phyloP scores from a whole-genome alignment of 2,113 vertebrate species.

The Tachysurus fulvidraco region DNA sequence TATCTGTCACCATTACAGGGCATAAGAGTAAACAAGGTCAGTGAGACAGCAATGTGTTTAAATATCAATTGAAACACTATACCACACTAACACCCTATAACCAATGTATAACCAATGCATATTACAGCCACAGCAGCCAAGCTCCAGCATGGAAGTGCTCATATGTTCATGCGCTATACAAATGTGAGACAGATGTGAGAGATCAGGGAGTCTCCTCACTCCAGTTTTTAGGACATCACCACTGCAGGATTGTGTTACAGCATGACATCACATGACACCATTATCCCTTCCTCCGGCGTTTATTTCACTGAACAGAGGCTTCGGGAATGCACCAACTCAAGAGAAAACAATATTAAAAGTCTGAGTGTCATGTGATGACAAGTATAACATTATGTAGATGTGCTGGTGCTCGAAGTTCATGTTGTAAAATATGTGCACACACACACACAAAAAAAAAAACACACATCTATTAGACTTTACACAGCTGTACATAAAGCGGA shows the following conservation, averaged over 20 bases:
- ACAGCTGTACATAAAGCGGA: slow-evolving; percentile 35
- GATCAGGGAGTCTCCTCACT: background rate
- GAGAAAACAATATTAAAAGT: background rate
- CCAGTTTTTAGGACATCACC: background rate
- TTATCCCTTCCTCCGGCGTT: background rate
- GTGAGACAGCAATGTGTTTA: background rate
- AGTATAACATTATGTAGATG: background rate
- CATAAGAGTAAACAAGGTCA: slow-evolving; percentile 44
- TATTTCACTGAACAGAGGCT: background rate
- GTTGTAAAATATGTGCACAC: background rate
- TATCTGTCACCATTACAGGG: slow-evolving; percentile 51
- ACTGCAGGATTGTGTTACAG: slow-evolving; percentile 29
- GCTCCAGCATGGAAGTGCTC: background rate
- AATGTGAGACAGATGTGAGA: slow-evolving; percentile 6
- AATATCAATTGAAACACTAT: background rate
- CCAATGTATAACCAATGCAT: background rate
- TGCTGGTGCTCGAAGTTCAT: background rate
- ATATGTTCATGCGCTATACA: slow-evolving; percentile 3
- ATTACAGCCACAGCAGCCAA: background rate
- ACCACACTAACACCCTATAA: background rate
- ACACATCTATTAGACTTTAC: background rate
- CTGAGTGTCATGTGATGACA: background rate
- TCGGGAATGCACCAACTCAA: background rate
- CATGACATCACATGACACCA: slow-evolving; percentile 12
- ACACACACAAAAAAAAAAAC: background rate